Conservation (phyloP, 2,113 vertebrate species). For the Cynocephalus volans region DNA sequence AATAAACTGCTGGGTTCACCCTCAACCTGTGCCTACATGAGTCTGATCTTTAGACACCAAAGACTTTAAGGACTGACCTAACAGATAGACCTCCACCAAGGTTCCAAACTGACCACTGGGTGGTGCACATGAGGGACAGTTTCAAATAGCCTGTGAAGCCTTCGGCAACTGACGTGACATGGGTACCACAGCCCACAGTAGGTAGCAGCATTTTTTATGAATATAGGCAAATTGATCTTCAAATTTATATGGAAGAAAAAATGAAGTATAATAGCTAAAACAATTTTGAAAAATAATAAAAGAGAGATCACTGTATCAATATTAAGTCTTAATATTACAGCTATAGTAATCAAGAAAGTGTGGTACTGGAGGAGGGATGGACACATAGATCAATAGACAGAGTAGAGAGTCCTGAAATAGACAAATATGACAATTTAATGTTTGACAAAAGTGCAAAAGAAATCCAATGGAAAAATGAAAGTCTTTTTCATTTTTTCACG, state of each 20-base stretch:
- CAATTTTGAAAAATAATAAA: not conserved
- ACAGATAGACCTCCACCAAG: not conserved
- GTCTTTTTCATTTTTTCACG: not conserved
- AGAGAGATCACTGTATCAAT: not conserved
- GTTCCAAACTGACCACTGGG: conserved; percentile 25
- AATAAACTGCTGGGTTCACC: not conserved
- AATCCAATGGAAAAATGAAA: not conserved
- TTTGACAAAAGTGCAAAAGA: not conserved
- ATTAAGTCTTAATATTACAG: conserved; percentile 2
- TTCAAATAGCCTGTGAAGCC: not conserved
- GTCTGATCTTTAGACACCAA: not conserved
- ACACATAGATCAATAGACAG: not conserved
- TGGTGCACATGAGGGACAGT: not conserved
- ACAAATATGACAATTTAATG: conserved; percentile 9
- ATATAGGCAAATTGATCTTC: conserved; percentile 9
- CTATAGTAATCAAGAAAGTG: not conserved
- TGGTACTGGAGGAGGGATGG: not conserved
- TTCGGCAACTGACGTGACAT: not conserved
- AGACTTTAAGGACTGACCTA: not conserved
- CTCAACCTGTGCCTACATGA: not conserved
- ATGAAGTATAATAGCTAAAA: not conserved
- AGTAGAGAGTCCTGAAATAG: not conserved
- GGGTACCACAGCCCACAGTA: not conserved
- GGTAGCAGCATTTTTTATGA: not conserved
- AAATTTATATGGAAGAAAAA: conserved; percentile 18